phyloP scores from a whole-genome alignment of 2,113 vertebrate genomes.

The Aix galericulata region DNA sequence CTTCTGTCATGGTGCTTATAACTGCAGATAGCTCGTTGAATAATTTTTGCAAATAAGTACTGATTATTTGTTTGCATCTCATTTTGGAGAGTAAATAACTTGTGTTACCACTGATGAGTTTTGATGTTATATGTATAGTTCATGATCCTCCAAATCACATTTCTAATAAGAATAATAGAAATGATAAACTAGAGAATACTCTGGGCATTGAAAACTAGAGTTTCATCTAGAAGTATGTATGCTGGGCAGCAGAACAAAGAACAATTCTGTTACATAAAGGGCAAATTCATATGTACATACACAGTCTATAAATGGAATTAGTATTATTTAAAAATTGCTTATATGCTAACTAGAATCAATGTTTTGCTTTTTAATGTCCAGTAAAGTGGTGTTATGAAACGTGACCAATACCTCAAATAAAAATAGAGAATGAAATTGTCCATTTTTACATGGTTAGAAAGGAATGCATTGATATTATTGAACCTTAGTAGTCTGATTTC shows the following conservation, averaged over 20 bases:
- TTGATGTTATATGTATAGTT: not conserved
- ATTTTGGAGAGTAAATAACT: not conserved
- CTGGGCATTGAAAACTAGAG: not conserved
- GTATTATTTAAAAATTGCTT: not conserved
- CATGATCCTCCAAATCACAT: not conserved
- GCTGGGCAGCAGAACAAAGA: not conserved
- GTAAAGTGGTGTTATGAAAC: not conserved
- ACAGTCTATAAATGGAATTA: not conserved
- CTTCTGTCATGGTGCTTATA: not conserved
- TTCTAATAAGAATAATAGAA: not conserved
- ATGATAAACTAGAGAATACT: not conserved
- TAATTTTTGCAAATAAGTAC: not conserved
- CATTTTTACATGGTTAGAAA: not conserved
- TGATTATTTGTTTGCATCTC: not conserved
- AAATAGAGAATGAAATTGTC: not conserved
- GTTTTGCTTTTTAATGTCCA: not conserved
- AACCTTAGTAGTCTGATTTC: not conserved
- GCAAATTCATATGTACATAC: not conserved
- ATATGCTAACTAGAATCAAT: not conserved
- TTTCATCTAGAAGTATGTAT: not conserved
- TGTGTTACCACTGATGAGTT: not conserved
- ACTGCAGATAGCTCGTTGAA: not conserved
- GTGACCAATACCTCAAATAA: accelerated
- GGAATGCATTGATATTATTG: not conserved
- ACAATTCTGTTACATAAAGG: not conserved